Percentiles rank a stretch among this genome's conserved stretches.
Conservation (phyloP, 1,140 invertebrate species). For the Idris sp. region DNA sequence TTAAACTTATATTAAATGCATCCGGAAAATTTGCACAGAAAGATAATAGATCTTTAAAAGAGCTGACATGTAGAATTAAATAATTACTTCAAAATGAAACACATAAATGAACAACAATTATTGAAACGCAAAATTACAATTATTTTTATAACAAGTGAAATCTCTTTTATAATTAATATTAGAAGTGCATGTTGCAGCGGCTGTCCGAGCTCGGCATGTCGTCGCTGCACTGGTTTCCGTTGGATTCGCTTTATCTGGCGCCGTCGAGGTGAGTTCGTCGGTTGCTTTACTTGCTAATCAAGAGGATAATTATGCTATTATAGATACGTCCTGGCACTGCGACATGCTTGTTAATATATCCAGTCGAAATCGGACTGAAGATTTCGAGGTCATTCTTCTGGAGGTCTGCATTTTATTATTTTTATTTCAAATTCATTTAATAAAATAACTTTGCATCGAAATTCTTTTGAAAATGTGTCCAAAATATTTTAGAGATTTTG, state of each 20-base stretch:
- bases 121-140: neutral
- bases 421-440: too few relatives aligned
- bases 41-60: slow-evolving; percentile 18
- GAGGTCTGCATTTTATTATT: slow-evolving; percentile 60
- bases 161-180: too few relatives aligned
- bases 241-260: slow-evolving; percentile 79
- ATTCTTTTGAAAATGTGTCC: too few relatives aligned
- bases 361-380: slow-evolving; percentile 73
- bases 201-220: slow-evolving; percentile 78
- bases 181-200: slow-evolving; percentile 76
- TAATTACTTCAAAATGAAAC: neutral
- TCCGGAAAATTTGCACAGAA: slow-evolving; percentile 20
- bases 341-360: slow-evolving; percentile 75
- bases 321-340: slow-evolving; percentile 77
- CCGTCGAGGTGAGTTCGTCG: slow-evolving; percentile 80
- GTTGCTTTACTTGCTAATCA: slow-evolving; percentile 79
- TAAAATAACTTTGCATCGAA: too few relatives aligned
- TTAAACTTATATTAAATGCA: slow-evolving; percentile 22
- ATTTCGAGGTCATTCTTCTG: slow-evolving; percentile 73
- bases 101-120: too few relatives aligned
- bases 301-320: slow-evolving; percentile 75
- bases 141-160: too few relatives aligned
- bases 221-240: slow-evolving; percentile 78
- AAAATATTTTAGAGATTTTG: too few relatives aligned
- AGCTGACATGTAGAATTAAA: slow-evolving; percentile 11